These are phyloP conservation scores for Drosophila leonis DNA, from an alignment of 2,888 invertebrate genomes.

Conservation along the genomic window DNA sequence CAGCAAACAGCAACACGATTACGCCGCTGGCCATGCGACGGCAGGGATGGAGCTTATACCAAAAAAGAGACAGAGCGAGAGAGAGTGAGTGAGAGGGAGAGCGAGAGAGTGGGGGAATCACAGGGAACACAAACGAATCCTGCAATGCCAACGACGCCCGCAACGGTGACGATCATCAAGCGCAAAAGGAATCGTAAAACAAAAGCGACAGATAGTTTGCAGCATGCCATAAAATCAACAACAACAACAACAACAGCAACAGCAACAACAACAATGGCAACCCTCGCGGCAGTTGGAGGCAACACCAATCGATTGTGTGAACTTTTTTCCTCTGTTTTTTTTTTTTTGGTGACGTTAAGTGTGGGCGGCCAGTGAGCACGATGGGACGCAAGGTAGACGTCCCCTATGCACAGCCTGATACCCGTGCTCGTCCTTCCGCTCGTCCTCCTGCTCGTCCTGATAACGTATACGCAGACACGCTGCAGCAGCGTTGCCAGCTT, in stretches of 20 bases:
- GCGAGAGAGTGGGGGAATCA: background rate
- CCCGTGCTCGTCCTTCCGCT: conserved; percentile 52
- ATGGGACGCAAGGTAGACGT: conserved; percentile 29
- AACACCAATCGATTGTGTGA: conserved; percentile 75
- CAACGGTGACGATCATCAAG: conserved; percentile 73
- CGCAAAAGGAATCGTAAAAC: conserved; percentile 79
- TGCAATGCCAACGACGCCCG: conserved; percentile 39
- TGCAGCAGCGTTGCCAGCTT: conserved; percentile 30
- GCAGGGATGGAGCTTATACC: conserved; percentile 3
- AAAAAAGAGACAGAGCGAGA: background rate
- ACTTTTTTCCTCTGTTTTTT: conserved; percentile 38
- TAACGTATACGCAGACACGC: conserved; percentile 47
- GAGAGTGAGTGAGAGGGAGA: background rate
- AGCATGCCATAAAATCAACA: conserved; percentile 67
- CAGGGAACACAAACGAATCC: conserved; percentile 23
- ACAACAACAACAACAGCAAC: conserved; percentile 50
- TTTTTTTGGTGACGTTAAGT: conserved; percentile 62
- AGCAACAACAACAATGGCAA: conserved; percentile 36
- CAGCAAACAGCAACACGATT: conserved; percentile 77
- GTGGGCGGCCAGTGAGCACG: conserved; percentile 41
- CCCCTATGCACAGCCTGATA: conserved; percentile 31
- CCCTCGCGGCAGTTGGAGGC: conserved; percentile 54
- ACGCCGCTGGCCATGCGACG: conserved; percentile 61
- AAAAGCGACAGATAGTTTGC: conserved; percentile 80
- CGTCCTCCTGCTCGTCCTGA: conserved; percentile 55